Evolutionary conservation across 2,113 vertebrate genomes (phyloP), one percentile per base, ranked within the genome.

Genomic region (Nycticryphes semicollaris): DNA sequence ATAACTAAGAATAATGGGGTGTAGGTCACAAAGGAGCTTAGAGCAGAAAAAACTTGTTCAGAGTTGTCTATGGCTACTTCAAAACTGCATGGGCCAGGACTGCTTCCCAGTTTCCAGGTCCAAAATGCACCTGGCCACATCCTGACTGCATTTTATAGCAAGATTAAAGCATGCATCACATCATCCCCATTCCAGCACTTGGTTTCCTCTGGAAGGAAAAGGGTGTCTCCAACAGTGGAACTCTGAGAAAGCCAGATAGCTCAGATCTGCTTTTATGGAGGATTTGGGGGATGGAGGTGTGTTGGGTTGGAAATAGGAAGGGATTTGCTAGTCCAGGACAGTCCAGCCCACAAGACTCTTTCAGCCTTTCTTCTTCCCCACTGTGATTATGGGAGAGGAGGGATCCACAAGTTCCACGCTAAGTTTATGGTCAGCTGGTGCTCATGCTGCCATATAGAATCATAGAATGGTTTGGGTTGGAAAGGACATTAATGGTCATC

Each of bases 151-250:
- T 59, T 84, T 81, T 7, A 37, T 66, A 33, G 18, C 12, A 4
- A 63, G 43, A 57, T 28, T 78, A 12, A 13, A 22, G 21, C 2
- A 5, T 9, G 33, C 39, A 30, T 16, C 24, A 9, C 57, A 30
- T 23, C 45, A 16, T 10, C 25, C 37, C 43, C 3, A 0, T 35
- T 59, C 60, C 73, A 64, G 51, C 30, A 4, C 0, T 2, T 7
- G 59, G 12, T 68, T 83, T 76, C 67, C 88, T 59, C 30, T 31
- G 39, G 66, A 20, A 78, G 19, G 66, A 50, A 23, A 57, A 12
- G 0, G 0, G 2, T 22, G 14, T 80, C 39, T 41, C 12, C 8
- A 16, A 30, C 2, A 8, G 9, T 3, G 11, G 82, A 22, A 33
- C 47, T 82, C 5, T 3, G 22, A 83, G 57, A 56, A 24, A 59